A percentile compares a stretch with the other conserved stretches of the same genome.
phyloP scores from a whole-genome alignment of 2,113 vertebrate genomes.

The Panthera tigris region DNA sequence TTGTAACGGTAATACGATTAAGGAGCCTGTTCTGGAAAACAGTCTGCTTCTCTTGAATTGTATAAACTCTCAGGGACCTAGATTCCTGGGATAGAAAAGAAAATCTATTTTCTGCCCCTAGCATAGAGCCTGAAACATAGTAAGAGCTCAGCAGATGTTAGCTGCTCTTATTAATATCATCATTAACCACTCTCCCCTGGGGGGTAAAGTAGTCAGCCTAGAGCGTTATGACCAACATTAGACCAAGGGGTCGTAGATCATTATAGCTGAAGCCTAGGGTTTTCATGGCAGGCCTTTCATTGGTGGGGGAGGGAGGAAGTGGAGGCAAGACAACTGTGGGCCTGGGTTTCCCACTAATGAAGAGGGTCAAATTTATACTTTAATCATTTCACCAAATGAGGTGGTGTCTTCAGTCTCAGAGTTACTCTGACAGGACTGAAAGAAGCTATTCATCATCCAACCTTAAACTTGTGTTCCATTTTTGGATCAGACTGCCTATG shows the following conservation, averaged over 20 bases:
- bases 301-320: neutral
- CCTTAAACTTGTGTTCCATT: conserved; percentile 21
- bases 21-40: neutral
- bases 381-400: conserved; percentile 19
- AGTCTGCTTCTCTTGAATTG: neutral
- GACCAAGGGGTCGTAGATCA: neutral
- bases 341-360: neutral
- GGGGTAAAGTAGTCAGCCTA: neutral
- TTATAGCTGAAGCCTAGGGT: neutral
- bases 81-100: neutral
- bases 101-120: neutral
- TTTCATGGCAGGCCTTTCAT: neutral
- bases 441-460: neutral
- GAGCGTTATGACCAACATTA: neutral
- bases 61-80: neutral
- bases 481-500: neutral
- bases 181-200: neutral
- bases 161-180: conserved; percentile 1
- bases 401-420: neutral
- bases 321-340: neutral
- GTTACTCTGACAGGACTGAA: neutral
- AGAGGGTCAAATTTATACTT: neutral
- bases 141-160: neutral
- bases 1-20: neutral
- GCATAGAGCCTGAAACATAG: neutral